Evolutionary conservation across 2,113 vertebrate species (phyloP), one percentile per base, ranked within the genome.

Genomic region (Toxotes chatareus): DNA sequence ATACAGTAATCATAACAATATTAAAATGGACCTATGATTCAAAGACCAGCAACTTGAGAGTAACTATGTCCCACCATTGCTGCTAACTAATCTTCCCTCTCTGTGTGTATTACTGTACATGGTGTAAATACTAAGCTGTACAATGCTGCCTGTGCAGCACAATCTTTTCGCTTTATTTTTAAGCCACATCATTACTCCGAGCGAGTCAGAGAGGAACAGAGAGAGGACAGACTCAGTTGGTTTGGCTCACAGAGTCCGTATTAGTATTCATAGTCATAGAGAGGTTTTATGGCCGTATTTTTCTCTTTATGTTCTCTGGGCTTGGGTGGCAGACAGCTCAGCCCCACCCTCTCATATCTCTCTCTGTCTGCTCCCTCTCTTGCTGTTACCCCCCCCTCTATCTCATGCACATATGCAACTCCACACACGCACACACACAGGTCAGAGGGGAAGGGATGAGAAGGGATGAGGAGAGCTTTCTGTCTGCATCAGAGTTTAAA

Each of bases 231-330:
- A 79, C 66, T 59, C 42, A 56, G 68, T 74, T 60, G 87, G 78
- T 87, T 88, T 82, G 82, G 70, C 90, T 89, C 87, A 72, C 66
- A 83, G 81, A 84, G 73, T 89, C 87, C 78, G 85, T 86, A 93
- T 94, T 93, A 93, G 91, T 93, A 94, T 94, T 92, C 92, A 92
- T 89, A 88, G 91, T 92, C 93, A 89, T 91, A 91, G 89, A 87
- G 80, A 83, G 38, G 56, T 86, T 93, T 94, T 94, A 94, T 93
- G 87, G 86, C 78, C 90, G 68, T 90, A 93, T 93, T 93, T 93
- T 93, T 92, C 92, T 93, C 88, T 93, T 93, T 88, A 93, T 93
- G 92, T 93, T 92, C 89, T 77, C 83, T 75, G 83, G 91, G 90
- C 90, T 91, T 90, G 75, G 86, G 85, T 91, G 84, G 86, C 90